Conservation (phyloP, 2,113 vertebrate species). For the Irena cyanogastra region DNA sequence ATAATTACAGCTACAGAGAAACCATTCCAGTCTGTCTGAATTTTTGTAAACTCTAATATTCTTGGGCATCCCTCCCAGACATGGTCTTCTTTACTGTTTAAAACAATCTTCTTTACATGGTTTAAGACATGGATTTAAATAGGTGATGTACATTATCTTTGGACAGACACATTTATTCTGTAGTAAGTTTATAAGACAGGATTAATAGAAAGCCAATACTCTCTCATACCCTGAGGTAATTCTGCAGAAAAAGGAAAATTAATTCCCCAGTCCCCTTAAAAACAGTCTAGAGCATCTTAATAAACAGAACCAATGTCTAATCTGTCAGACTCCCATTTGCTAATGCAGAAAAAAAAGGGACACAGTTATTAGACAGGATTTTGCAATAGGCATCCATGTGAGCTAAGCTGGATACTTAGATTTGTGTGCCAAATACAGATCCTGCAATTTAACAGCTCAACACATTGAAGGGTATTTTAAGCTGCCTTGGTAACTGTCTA, state of each 20-base stretch:
- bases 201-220: background rate
- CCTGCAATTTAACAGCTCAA: background rate
- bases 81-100: background rate
- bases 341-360: background rate
- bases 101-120: background rate
- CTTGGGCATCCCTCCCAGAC: background rate
- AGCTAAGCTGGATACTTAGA: background rate
- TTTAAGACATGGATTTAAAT: background rate
- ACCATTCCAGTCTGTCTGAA: background rate
- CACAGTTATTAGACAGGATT: background rate
- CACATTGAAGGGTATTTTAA: background rate
- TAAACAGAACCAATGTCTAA: background rate
- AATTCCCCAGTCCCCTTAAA: background rate
- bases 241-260: background rate
- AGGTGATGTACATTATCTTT: background rate
- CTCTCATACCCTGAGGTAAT: background rate
- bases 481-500: background rate
- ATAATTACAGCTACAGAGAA: background rate
- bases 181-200: background rate
- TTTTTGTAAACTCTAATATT: background rate
- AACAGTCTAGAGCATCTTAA: background rate
- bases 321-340: background rate
- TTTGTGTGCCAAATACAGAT: background rate
- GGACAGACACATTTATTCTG: background rate
- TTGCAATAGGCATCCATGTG: background rate